These are phyloP conservation scores for Opisthograptis luteolata DNA, from an alignment of 2,888 invertebrate genomes.

Conservation along the genomic window DNA sequence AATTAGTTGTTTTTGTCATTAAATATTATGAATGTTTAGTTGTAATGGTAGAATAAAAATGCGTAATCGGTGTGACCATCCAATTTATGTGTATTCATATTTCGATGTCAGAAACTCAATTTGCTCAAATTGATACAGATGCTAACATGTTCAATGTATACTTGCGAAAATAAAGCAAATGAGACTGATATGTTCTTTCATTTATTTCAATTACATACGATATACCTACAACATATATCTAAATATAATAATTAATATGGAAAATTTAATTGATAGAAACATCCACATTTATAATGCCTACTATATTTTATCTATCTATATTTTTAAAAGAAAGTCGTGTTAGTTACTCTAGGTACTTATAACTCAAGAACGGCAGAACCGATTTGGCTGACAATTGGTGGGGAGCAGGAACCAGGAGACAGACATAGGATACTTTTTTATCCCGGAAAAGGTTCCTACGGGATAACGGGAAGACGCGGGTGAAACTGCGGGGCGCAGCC, in stretches of 20 bases:
- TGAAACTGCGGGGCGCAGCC: too few relatives aligned
- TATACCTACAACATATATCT: slow-evolving; percentile 1
- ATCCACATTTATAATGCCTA: not conserved
- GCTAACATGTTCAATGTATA: slow-evolving; percentile 48
- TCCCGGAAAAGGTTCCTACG: too few relatives aligned
- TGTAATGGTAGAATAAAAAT: not conserved
- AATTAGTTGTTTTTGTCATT: not conserved
- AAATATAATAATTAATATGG: not conserved
- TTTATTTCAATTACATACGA: slow-evolving; percentile 29
- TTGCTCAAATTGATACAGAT: slow-evolving; percentile 62
- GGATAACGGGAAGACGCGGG: too few relatives aligned
- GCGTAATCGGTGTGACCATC: slow-evolving; percentile 8
- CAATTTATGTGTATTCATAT: slow-evolving; percentile 9
- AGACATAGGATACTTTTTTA: too few relatives aligned
- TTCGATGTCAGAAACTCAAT: slow-evolving; percentile 32
- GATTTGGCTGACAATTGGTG: too few relatives aligned
- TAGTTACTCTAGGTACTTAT: too few relatives aligned
- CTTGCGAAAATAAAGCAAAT: slow-evolving; percentile 67
- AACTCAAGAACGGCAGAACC: too few relatives aligned
- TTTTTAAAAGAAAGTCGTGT: too few relatives aligned
- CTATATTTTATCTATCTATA: too few relatives aligned
- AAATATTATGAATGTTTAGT: not conserved
- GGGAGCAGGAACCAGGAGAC: too few relatives aligned
- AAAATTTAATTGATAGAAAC: not conserved
- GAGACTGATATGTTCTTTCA: slow-evolving; percentile 69